phyloP scores from a whole-genome alignment of 2,113 vertebrate species.

The Cyrtonyx montezumae region DNA sequence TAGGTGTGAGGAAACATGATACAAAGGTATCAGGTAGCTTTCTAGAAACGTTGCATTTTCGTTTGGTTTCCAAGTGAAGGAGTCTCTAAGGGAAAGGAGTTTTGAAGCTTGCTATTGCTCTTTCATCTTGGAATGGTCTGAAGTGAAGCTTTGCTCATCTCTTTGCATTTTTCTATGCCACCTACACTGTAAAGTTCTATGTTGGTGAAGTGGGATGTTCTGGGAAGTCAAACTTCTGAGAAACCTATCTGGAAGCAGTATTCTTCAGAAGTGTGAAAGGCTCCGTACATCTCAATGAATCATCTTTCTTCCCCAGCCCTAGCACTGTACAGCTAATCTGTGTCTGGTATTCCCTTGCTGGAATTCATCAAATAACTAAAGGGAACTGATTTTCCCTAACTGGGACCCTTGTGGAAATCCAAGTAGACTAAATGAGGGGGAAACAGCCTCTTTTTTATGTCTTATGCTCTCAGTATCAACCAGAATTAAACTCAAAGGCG shows the following conservation, averaged over 20 bases:
- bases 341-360: conserved; percentile 29
- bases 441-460: not conserved
- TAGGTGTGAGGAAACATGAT: not conserved
- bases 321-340: conserved; percentile 1
- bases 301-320: conserved; percentile 9
- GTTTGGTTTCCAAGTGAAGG: not conserved
- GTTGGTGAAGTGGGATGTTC: not conserved
- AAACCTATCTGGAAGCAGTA: conserved; percentile 4
- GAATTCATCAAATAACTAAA: conserved; percentile 25
- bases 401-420: conserved; percentile 8
- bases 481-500: not conserved
- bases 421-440: not conserved
- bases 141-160: not conserved
- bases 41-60: not conserved
- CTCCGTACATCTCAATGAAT: conserved; percentile 32
- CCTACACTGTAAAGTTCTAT: not conserved
- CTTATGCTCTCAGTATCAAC: not conserved
- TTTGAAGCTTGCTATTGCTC: not conserved
- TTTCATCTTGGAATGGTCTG: not conserved
- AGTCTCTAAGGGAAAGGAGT: not conserved
- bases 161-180: not conserved
- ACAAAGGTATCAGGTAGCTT: not conserved
- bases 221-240: conserved; percentile 22
- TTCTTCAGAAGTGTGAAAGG: conserved; percentile 18
- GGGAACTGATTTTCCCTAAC: conserved; percentile 5